phyloP scores from a whole-genome alignment of 2,797 vertebrate genomes.

The Sebastes dallii region DNA sequence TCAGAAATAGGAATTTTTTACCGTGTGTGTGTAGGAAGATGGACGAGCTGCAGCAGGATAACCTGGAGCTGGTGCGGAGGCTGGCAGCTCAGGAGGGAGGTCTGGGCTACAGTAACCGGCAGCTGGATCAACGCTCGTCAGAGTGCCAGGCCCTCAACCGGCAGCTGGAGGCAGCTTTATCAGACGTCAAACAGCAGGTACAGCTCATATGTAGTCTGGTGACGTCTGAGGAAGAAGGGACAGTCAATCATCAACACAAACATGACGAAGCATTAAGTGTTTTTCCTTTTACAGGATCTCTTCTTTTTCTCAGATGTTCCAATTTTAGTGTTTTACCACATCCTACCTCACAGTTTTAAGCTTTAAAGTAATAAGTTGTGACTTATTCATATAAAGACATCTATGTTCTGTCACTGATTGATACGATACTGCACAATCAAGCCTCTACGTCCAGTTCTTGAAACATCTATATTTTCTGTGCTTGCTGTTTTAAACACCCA shows the following conservation, averaged over 20 bases:
- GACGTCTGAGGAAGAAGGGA: neutral
- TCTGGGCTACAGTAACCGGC: slow-evolving; percentile 78
- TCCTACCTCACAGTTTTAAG: neutral
- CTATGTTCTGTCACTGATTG: neutral
- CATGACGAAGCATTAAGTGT: neutral
- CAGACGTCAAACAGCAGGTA: slow-evolving; percentile 88
- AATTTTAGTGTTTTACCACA: neutral
- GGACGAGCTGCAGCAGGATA: slow-evolving; percentile 83
- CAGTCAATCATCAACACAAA: neutral
- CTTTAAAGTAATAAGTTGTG: neutral
- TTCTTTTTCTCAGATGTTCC: neutral
- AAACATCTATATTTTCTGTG: neutral
- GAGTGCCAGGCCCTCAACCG: slow-evolving; percentile 81
- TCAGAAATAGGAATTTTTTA: neutral
- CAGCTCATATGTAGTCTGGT: neutral
- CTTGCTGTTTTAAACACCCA: neutral
- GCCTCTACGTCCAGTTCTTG: neutral
- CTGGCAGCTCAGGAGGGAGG: slow-evolving; percentile 83
- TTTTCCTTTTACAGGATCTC: neutral
- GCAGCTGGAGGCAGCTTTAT: slow-evolving; percentile 85
- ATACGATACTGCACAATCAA: neutral
- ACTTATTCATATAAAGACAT: neutral
- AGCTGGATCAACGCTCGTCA: slow-evolving; percentile 83
- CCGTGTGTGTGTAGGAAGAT: slow-evolving; percentile 74
- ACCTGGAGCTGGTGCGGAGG: slow-evolving; percentile 83